These are phyloP conservation scores for Ia io DNA, from an alignment of 2,113 vertebrate species.

Conservation along the genomic window DNA sequence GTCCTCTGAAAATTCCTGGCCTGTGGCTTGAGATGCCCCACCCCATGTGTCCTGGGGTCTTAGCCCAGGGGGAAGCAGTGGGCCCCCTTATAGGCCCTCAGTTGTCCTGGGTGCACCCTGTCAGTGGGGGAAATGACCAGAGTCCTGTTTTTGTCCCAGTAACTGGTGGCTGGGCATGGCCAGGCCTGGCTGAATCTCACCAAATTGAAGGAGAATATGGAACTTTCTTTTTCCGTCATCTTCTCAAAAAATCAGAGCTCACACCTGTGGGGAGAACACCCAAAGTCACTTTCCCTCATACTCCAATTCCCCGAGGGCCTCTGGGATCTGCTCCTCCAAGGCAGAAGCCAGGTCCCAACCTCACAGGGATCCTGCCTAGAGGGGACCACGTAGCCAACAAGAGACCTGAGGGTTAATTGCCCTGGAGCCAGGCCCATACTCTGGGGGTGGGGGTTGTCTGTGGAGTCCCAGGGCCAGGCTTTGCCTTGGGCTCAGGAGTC, in stretches of 20 bases:
- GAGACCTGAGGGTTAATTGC: neutral
- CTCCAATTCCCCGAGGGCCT: neutral
- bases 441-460: no score
- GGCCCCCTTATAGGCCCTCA: neutral
- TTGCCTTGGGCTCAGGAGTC: neutral
- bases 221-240: neutral
- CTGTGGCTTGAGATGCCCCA: neutral
- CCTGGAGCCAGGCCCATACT: no score
- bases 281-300: neutral
- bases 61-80: neutral
- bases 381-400: neutral
- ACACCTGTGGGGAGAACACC: neutral
- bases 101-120: neutral
- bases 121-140: neutral
- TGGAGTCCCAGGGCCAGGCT: no score
- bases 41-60: neutral
- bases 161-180: neutral
- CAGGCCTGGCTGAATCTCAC: neutral
- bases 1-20: neutral
- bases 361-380: neutral
- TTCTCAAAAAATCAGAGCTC: neutral
- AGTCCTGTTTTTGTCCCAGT: no score
- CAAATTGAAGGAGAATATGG: fast-evolving
- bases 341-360: neutral
- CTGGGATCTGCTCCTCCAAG: neutral